Base-by-base conservation (phyloP, 2,888 invertebrate species). In the Amphipoea lucens region DNA sequence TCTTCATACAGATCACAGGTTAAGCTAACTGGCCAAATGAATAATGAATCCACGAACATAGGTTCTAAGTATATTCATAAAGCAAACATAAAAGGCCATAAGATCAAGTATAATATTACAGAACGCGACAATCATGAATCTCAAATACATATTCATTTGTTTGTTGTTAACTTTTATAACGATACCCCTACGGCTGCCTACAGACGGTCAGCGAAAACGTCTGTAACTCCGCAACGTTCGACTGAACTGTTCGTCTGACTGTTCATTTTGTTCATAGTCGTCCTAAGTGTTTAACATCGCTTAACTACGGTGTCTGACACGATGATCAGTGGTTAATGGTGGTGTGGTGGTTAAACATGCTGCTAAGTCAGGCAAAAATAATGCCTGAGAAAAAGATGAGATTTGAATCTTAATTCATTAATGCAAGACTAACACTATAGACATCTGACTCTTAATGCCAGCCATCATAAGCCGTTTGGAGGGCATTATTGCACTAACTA, bases 91-190 rank as follows among this genome's bases (percentile, higher is more conserved):
- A 84, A 87, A 85, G 85, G 74, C 87, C 87, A 70, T 73, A 81
- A 74, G 87, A 85, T 85, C 85, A 85, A 84, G 81, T 87, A 87
- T 84, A 69, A 87, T 82, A 67, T 79, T 66, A 74, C 73, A 78
- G 81, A 80, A 85, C 62, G 79, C 81, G 63, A 87, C 87, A 85
- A 65, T 66, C 69, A 81, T 78, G 57, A 70, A 68, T 78, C 69
- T 76, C 36, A 36, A 81, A 85, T 84, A 73, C 62, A 85, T 84
- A 87, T 85, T 87, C 73, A 87, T 85, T 87, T 80, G 48, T 79
- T 87, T 42, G 66, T 42, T 79, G 69, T 67, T 74, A 51, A 82
- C 66, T 77, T 82, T 82, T 73, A 66, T 60, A 85, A 85, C 72
- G 62, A 78, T 23, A 74, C 74, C 23, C 9, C 6, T 74, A 45